Evolutionary conservation across 2,888 invertebrate species (phyloP), one percentile per base, ranked within the genome.

Genomic region (Cosmia pyralina): DNA sequence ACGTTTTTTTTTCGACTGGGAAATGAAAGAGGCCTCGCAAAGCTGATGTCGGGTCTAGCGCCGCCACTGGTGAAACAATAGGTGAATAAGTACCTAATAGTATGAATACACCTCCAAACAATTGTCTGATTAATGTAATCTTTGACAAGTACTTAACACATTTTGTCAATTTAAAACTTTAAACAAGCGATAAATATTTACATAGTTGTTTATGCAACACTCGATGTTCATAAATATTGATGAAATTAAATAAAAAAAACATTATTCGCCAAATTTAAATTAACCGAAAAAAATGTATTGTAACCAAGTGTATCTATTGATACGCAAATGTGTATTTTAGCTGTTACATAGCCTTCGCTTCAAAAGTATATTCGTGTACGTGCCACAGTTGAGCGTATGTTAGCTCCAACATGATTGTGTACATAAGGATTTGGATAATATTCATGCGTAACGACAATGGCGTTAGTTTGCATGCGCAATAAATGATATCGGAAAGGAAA

Each of bases 171-270:
- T n/a, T n/a, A n/a, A n/a, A n/a, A n/a, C n/a, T n/a, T n/a, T n/a
- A n/a, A n/a, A n/a, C n/a, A n/a, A n/a, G n/a, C n/a, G n/a, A n/a
- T n/a, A n/a, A n/a, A n/a, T n/a, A n/a, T n/a, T n/a, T n/a, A n/a
- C n/a, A n/a, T n/a, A 44, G 17, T 7, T 48, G 17, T 17, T 2
- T 22, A 6, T 5, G 46, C 8, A 11, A 44, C 13, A 28, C 34
- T 38, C 22, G 3, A 17, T 17, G 50, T 46, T 70, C 44, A 62
- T 78, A 52, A 63, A 62, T 79, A 63, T 79, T 62, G 15, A 52
- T 70, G 15, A 19, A 63, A 46, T 46, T 38, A 38, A 22, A 19
- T 62, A 10, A n/a, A n/a, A n/a, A n/a, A n/a, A n/a, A 11, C 22
- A 70, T 63, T 46, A 34, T 70, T 53, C 34, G 4, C 13, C 44